Evolutionary conservation across 2,888 invertebrate species (phyloP).

Genomic region (Balanococcus diminutus): DNA sequence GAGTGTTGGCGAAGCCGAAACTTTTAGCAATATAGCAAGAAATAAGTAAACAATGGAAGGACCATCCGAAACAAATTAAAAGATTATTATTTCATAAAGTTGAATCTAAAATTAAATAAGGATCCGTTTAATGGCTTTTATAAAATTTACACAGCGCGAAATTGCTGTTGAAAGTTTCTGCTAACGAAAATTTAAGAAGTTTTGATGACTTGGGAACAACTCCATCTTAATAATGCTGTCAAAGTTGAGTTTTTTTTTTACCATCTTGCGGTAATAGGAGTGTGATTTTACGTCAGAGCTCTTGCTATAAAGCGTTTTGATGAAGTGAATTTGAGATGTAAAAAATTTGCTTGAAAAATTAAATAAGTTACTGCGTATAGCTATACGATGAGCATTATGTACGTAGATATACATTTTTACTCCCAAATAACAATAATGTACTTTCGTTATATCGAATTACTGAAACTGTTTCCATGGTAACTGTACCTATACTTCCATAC

Average conservation of each 20-base stretch:
- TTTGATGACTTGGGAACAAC: slow-evolving; percentile 23
- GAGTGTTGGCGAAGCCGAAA: slow-evolving; percentile 1
- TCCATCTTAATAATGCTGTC: slow-evolving; percentile 31
- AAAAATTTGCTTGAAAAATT: neutral
- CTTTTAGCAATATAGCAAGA: slow-evolving; percentile 5
- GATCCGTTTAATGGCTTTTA: slow-evolving; percentile 29
- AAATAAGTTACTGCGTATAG: neutral
- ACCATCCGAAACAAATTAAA: slow-evolving; percentile 38
- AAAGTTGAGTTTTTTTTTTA: neutral
- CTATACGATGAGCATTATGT: neutral
- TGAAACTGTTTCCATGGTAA: slow-evolving; percentile 19
- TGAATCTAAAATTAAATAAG: slow-evolving; percentile 10
- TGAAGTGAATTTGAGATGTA: neutral
- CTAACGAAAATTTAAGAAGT: slow-evolving; percentile 7
- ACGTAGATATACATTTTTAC: slow-evolving; percentile 14
- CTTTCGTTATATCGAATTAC: slow-evolving; percentile 29
- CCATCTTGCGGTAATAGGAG: neutral
- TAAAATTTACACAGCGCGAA: slow-evolving; percentile 12
- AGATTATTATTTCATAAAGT: slow-evolving; percentile 36
- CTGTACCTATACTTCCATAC: neutral
- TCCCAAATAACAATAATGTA: slow-evolving; percentile 17
- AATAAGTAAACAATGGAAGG: slow-evolving; percentile 20
- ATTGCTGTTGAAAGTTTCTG: slow-evolving; percentile 25
- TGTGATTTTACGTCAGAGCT: neutral
- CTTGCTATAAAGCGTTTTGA: neutral